Evolutionary conservation across 2,113 vertebrate genomes (phyloP).

Genomic region (Eubucco bourcierii): DNA sequence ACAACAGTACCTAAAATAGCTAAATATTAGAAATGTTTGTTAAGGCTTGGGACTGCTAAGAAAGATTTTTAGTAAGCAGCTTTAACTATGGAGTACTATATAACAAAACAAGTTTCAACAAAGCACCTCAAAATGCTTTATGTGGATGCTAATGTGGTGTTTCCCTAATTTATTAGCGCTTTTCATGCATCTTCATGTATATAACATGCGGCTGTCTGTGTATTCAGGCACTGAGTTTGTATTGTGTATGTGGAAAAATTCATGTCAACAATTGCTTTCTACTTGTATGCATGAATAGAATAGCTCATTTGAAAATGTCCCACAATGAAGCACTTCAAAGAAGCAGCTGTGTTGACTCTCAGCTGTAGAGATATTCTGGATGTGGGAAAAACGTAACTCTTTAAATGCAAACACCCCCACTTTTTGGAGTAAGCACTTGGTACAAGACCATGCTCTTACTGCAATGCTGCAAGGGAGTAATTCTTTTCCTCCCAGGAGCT

Average conservation of each 20-base stretch:
- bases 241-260: neutral
- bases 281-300: neutral
- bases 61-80: rapidly evolving
- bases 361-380: neutral
- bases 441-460: neutral
- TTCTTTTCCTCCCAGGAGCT: rapidly evolving
- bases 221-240: neutral
- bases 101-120: rapidly evolving
- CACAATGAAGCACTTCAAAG: neutral
- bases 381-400: rapidly evolving
- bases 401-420: rapidly evolving
- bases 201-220: no score
- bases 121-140: rapidly evolving
- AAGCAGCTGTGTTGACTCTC: rapidly evolving
- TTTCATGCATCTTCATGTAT: neutral
- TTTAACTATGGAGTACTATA: neutral
- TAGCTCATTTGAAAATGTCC: rapidly evolving
- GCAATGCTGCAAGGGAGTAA: neutral
- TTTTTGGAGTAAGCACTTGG: neutral
- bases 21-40: rapidly evolving
- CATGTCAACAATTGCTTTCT: rapidly evolving
- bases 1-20: rapidly evolving
- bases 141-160: rapidly evolving
- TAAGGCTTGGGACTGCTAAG: rapidly evolving
- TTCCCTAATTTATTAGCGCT: neutral